Evolutionary conservation across 2,888 invertebrate genomes (phyloP).

Genomic region (Eretmocerus hayati): DNA sequence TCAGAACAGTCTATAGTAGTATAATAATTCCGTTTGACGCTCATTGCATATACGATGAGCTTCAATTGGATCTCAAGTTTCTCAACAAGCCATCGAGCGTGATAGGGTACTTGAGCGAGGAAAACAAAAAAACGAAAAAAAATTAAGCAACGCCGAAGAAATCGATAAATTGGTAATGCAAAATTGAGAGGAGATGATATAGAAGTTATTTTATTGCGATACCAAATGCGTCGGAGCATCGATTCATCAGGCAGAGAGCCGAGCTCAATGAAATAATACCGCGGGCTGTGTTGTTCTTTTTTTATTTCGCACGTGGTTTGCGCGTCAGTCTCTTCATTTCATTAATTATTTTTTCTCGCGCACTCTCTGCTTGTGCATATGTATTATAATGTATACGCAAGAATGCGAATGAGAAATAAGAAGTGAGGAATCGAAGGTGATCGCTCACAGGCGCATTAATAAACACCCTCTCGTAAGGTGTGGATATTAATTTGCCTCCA

Average conservation of each 20-base stretch:
- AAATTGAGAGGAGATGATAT: too few species aligned
- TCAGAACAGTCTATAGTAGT: too few species aligned
- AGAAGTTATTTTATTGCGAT: too few species aligned
- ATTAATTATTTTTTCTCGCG: constrained; percentile 22
- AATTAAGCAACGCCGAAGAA: too few species aligned
- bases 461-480: constrained; percentile 15
- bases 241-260: constrained; percentile 26
- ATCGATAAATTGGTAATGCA: too few species aligned
- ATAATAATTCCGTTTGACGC: too few species aligned
- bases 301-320: constrained; percentile 1
- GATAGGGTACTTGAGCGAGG: too few species aligned
- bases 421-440: constrained; percentile 16
- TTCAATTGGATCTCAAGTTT: too few species aligned
- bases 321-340: constrained; percentile 11
- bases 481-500: constrained; percentile 20
- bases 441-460: constrained; percentile 13
- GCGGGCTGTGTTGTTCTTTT: constrained; percentile 4
- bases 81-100: too few species aligned
- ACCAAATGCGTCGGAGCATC: constrained; percentile 13
- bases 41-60: too few species aligned
- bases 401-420: not conserved
- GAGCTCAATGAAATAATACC: constrained; percentile 19
- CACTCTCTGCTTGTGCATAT: not conserved
- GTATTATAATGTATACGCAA: not conserved
- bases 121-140: too few species aligned